Evolutionary conservation across 2,113 vertebrate species (phyloP).

Genomic region (Solea solea): DNA sequence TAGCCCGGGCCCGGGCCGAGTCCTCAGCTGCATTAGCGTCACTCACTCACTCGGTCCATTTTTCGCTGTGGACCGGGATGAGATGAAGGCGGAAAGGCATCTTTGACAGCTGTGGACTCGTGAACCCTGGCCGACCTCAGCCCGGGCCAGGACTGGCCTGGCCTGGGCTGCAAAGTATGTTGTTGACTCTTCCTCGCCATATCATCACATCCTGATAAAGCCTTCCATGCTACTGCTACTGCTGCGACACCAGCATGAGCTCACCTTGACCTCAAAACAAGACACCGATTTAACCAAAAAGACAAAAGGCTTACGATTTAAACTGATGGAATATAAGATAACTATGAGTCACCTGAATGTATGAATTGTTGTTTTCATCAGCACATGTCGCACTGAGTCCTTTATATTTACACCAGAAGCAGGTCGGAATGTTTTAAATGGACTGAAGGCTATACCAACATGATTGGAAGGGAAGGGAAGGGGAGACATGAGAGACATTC

Average conservation of each 20-base stretch:
- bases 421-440: too few species aligned
- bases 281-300: neutral
- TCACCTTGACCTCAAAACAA: conserved; percentile 16
- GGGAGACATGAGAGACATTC: too few species aligned
- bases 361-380: too few species aligned
- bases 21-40: conserved; percentile 68
- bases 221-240: neutral
- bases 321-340: too few species aligned
- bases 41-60: conserved; percentile 79
- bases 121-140: conserved; percentile 78
- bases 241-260: neutral
- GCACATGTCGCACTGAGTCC: too few species aligned
- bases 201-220: conserved; percentile 32
- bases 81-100: conserved; percentile 72
- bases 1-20: conserved; percentile 37
- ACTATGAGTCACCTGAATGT: too few species aligned
- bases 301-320: too few species aligned
- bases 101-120: conserved; percentile 79
- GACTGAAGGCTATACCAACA: too few species aligned
- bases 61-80: conserved; percentile 67
- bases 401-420: too few species aligned
- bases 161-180: neutral
- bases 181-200: conserved; percentile 30
- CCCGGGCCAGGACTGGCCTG: conserved; percentile 11
- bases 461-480: too few species aligned